A percentile compares a stretch with the other conserved stretches of the same genome.
Evolutionary conservation across 2,113 vertebrate genomes (phyloP).

Genomic region (Monarcha castaneiventris): DNA sequence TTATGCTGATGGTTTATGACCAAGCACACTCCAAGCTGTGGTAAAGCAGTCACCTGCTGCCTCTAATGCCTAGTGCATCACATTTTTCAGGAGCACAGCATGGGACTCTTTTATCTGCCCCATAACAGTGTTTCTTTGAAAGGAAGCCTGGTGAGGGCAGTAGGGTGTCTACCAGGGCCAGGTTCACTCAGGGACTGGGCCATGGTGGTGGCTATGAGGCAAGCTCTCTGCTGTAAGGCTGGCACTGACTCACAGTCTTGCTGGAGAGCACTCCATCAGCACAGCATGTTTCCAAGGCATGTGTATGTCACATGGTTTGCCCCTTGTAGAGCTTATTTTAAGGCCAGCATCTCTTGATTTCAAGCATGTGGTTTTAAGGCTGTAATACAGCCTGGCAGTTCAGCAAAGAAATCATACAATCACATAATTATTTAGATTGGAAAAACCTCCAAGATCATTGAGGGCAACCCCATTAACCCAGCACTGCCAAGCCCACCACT

Average conservation of each 20-base stretch:
- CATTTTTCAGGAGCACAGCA: neutral
- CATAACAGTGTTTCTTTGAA: neutral
- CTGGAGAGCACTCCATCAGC: neutral
- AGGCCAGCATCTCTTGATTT: neutral
- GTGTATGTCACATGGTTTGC: neutral
- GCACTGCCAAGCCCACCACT: neutral
- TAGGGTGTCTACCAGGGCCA: neutral
- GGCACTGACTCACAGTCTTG: accelerated
- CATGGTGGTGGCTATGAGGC: neutral
- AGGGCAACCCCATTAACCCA: neutral
- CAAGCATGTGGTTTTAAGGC: neutral
- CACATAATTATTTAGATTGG: neutral
- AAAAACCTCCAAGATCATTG: neutral
- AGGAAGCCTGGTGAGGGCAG: neutral
- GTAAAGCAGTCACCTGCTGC: neutral
- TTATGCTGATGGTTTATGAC: neutral
- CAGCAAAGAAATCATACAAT: neutral
- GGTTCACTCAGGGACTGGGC: neutral
- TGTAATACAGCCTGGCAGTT: neutral
- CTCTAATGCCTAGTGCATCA: accelerated
- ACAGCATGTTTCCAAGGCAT: neutral
- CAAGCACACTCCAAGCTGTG: neutral
- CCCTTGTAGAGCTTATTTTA: neutral
- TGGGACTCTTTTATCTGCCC: neutral
- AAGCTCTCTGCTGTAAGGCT: accelerated